These are phyloP conservation scores for Drosophila buzzatii DNA, from an alignment of 2,888 invertebrate genomes.

Conservation along the genomic window DNA sequence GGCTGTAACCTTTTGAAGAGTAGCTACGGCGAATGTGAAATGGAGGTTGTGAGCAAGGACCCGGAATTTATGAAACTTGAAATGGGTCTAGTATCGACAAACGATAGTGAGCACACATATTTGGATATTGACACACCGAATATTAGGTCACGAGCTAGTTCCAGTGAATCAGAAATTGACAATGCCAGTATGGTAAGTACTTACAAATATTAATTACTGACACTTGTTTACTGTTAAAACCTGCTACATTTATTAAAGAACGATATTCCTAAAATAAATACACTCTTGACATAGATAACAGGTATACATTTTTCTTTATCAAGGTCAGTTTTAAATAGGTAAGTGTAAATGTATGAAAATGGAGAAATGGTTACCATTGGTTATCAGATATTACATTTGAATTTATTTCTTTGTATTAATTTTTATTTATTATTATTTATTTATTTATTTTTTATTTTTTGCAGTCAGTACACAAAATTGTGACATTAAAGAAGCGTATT, in stretches of 20 bases:
- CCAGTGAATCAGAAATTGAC: constrained; percentile 35
- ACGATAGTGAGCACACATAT: constrained; percentile 35
- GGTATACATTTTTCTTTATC: too few species aligned
- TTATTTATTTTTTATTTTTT: constrained; percentile 1
- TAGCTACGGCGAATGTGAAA: background rate
- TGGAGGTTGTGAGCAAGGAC: background rate
- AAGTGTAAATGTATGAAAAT: too few species aligned
- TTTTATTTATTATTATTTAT: background rate
- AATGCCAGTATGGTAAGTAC: constrained; percentile 29
- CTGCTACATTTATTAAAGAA: background rate
- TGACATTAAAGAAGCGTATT: constrained; percentile 11
- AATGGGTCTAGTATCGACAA: constrained; percentile 17
- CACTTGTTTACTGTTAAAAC: background rate
- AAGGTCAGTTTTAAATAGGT: too few species aligned
- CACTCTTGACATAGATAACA: background rate
- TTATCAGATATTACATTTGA: background rate
- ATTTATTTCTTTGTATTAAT: background rate
- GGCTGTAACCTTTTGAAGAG: constrained; percentile 12
- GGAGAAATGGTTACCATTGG: too few species aligned
- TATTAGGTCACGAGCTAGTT: constrained; percentile 25
- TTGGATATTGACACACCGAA: constrained; percentile 35
- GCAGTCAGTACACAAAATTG: constrained; percentile 18
- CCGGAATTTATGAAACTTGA: constrained; percentile 12
- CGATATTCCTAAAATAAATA: too few species aligned
- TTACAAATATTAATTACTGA: background rate